Evolutionary conservation across 2,888 invertebrate genomes (phyloP).

Genomic region (Ommatoiulus sabulosus): DNA sequence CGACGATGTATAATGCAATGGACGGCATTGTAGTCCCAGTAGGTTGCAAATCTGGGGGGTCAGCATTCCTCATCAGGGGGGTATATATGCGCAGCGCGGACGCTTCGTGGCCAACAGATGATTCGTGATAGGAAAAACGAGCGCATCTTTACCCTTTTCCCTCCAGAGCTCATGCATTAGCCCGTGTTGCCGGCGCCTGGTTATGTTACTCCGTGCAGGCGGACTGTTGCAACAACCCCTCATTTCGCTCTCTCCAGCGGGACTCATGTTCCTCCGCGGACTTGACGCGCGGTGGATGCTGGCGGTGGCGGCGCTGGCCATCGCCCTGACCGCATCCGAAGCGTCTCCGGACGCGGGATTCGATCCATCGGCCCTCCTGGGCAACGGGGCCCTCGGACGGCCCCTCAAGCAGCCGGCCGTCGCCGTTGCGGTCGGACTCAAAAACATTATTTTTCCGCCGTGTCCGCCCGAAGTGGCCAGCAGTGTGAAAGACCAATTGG

Average conservation of each 20-base stretch:
- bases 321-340: background rate
- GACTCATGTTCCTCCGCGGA: slow-evolving; percentile 50
- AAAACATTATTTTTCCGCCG: slow-evolving; percentile 51
- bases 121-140: slow-evolving; percentile 50
- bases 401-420: background rate
- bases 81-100: slow-evolving; percentile 34
- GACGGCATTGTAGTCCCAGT: slow-evolving; percentile 39
- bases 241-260: background rate
- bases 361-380: background rate
- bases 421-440: slow-evolving; percentile 49
- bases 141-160: slow-evolving; percentile 41
- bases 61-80: slow-evolving; percentile 51
- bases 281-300: slow-evolving; percentile 31
- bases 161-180: background rate
- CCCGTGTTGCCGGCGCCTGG: background rate
- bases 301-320: slow-evolving; percentile 17
- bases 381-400: background rate
- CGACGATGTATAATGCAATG: slow-evolving; percentile 46
- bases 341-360: background rate
- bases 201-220: background rate
- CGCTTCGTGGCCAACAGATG: slow-evolving; percentile 51
- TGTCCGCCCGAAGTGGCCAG: slow-evolving; percentile 56
- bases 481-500: slow-evolving; percentile 57
- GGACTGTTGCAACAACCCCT: background rate
- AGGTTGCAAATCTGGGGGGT: slow-evolving; percentile 49